A percentile compares a stretch with the other conserved stretches of the same genome.
phyloP scores from a whole-genome alignment of 1,140 invertebrate species.

The Prorops nasuta region DNA sequence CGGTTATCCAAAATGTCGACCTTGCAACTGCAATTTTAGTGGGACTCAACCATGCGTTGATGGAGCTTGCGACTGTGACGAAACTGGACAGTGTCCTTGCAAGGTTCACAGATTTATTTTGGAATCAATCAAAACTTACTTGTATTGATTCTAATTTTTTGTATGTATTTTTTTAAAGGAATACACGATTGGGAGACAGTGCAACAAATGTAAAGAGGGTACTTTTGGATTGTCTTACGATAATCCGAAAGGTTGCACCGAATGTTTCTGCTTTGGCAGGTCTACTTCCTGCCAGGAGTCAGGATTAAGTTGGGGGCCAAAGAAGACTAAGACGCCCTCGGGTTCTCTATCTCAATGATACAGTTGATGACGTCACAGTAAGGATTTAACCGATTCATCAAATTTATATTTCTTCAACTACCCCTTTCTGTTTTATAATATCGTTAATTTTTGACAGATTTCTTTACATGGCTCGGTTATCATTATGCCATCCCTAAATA shows the following conservation, averaged over 20 bases:
- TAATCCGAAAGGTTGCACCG: conserved; percentile 78
- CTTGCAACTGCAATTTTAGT: conserved; percentile 73
- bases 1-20: conserved; percentile 84
- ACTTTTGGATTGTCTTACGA: conserved; percentile 76
- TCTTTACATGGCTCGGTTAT: conserved; percentile 30
- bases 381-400: too few species aligned
- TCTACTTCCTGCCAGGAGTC: conserved; percentile 76
- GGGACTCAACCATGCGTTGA: conserved; percentile 68
- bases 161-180: conserved; percentile 54
- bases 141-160: neutral
- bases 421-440: too few species aligned
- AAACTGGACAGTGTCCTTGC: conserved; percentile 82
- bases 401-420: too few species aligned
- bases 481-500: conserved; percentile 40
- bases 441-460: neutral
- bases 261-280: conserved; percentile 88
- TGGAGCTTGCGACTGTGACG: conserved; percentile 68
- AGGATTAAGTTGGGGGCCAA: conserved; percentile 72
- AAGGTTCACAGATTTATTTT: conserved; percentile 66
- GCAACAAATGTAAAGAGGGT: conserved; percentile 79
- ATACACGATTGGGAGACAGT: conserved; percentile 78
- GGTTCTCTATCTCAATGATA: conserved; percentile 58
- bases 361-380: conserved; percentile 54
- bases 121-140: conserved; percentile 13
- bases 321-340: conserved; percentile 63